Base-by-base conservation (phyloP, 2,888 invertebrate species). In the Epiblema foenella region DNA sequence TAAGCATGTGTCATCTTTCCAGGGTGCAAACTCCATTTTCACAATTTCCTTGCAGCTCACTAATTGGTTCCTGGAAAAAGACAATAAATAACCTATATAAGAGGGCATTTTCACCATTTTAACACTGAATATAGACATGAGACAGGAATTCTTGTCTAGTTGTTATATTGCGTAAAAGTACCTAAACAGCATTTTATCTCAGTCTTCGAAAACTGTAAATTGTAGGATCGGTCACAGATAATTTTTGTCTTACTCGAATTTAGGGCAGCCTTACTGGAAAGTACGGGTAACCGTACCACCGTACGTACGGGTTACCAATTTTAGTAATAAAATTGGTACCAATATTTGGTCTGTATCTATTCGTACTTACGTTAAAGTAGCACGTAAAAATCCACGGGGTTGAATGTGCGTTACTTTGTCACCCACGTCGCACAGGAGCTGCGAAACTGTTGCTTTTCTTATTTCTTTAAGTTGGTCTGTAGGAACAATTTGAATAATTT, bases 401-500 rank as follows among this genome's bases (percentile, higher is more conserved):
- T 69, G 69, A n/a, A 69, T 69, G 0, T 57, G 8, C n/a, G 63
- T 63, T 15, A 69, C 63, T 37, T 57, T 63, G 17, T 69, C 69
- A 37, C 57, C 69, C 1, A 57, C 69, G n/a, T 69, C 63, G 3
- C 69, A 69, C 0, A 69, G 17, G 3, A 69, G 17, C 37, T 49
- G 56, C 29, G 69, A 63, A 9, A 69, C 49, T 0, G 63, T 37
- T 9, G 57, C 57, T 18, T 64, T 63, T 51, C 69, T 57, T 51
- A 69, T 51, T 69, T 69, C 57, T 17, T 37, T 15, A 12, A 69
- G 69, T 69, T 69, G 69, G 0, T 24, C 69, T 69, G 56, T n/a
- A 69, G 33, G 4, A 12, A 18, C 5, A 18, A 5, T 49, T n/a
- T 49, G 17, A 17, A 9, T 17, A n/a, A 1, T 2, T 51, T 24